A percentile compares a stretch with the other conserved stretches of the same genome.
Conservation (phyloP, 2,797 vertebrate species). For the Sus cebifrons region DNA sequence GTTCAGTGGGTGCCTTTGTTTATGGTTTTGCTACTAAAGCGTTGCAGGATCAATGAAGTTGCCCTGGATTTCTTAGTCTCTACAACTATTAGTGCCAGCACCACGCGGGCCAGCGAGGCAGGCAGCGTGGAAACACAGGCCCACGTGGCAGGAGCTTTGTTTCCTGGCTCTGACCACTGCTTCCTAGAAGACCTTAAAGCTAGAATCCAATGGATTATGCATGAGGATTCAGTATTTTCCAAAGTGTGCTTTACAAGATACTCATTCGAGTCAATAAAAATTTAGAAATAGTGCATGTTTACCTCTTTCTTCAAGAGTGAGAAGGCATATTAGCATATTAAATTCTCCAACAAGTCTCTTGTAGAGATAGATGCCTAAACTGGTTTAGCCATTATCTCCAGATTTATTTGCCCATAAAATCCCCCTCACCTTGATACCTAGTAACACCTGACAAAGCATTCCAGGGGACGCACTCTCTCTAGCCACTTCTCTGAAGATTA, state of each 20-base stretch:
- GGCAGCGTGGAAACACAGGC: background rate
- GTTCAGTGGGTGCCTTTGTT: constrained; percentile 62
- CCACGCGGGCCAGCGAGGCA: background rate
- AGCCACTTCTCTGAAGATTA: background rate
- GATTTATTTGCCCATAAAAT: background rate
- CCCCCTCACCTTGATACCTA: background rate
- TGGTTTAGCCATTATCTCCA: background rate
- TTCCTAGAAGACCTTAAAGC: background rate
- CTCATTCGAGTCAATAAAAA: constrained; percentile 8
- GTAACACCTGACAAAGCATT: background rate
- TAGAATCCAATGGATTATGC: background rate
- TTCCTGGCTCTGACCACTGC: constrained; percentile 16
- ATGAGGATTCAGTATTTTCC: background rate
- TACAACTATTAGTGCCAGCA: background rate
- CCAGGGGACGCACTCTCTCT: background rate
- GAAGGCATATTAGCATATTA: background rate
- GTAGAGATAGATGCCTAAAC: background rate
- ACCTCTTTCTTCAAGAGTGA: background rate
- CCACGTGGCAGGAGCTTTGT: background rate
- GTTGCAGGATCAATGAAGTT: constrained; percentile 53
- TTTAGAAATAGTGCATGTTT: background rate
- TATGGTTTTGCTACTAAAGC: constrained; percentile 49
- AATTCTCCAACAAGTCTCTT: constrained; percentile 22
- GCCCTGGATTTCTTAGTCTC: constrained; percentile 14
- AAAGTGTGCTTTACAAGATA: constrained; percentile 27